Conservation (phyloP, 2,113 vertebrate species). For the Turnix velox region DNA sequence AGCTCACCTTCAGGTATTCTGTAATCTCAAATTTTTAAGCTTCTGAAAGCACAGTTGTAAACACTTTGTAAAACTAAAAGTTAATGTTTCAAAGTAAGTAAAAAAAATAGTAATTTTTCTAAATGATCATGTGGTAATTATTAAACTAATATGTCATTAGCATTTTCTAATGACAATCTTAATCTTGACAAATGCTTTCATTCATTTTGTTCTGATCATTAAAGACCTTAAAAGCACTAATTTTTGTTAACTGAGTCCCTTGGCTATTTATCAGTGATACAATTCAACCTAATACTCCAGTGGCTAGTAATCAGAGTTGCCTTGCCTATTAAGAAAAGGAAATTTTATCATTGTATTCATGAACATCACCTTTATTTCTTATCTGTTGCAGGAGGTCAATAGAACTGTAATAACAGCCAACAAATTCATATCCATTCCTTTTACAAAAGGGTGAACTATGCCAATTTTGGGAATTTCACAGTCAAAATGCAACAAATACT, state of each 20-base stretch:
- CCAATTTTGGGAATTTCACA: slow-evolving; percentile 37
- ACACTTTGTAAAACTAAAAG: background rate
- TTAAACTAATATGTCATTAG: slow-evolving; percentile 65
- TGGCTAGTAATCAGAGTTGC: slow-evolving; percentile 72
- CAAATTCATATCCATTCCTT: slow-evolving; percentile 23
- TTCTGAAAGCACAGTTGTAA: background rate
- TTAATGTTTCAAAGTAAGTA: slow-evolving; percentile 29
- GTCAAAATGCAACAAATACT: slow-evolving; percentile 57
- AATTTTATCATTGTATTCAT: slow-evolving; percentile 70
- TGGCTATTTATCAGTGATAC: slow-evolving; percentile 76
- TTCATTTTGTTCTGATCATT: slow-evolving; percentile 58
- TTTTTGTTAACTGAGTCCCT: slow-evolving; percentile 80
- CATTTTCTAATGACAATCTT: slow-evolving; percentile 62
- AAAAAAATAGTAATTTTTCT: slow-evolving; percentile 50
- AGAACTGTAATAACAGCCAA: slow-evolving; percentile 38
- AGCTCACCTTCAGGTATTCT: background rate
- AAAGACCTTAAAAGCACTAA: slow-evolving; percentile 64
- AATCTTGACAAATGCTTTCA: slow-evolving; percentile 61
- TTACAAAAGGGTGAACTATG: slow-evolving; percentile 43
- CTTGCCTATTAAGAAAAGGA: slow-evolving; percentile 70
- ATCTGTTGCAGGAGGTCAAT: slow-evolving; percentile 2
- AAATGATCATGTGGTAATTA: slow-evolving; percentile 58
- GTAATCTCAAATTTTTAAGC: background rate
- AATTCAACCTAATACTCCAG: slow-evolving; percentile 74
- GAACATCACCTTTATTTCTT: slow-evolving; percentile 70